Evolutionary conservation across 2,797 vertebrate species (phyloP).

Genomic region (Darevskia nairensis): DNA sequence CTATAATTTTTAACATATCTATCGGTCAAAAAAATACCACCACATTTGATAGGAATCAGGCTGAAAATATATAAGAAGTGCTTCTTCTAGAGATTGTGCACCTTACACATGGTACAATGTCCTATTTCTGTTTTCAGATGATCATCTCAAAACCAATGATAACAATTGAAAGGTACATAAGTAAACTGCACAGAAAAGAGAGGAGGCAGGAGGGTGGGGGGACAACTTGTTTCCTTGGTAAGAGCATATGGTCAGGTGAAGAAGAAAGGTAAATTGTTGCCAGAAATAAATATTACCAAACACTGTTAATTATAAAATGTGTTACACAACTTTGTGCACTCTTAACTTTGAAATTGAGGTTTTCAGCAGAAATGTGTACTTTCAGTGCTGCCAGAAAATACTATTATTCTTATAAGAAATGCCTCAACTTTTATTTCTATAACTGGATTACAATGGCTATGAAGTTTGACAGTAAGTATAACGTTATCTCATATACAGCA

Average conservation of each 20-base stretch:
- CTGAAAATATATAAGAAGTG: slow-evolving; percentile 24
- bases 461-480: slow-evolving; percentile 8
- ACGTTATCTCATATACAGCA: slow-evolving; percentile 25
- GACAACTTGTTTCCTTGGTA: background rate
- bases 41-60: slow-evolving; percentile 22
- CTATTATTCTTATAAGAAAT: background rate
- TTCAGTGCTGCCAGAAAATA: slow-evolving; percentile 25
- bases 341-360: background rate
- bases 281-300: background rate
- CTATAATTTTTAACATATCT: background rate
- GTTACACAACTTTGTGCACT: background rate
- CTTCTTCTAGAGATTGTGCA: background rate
- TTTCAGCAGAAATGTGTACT: slow-evolving; percentile 7
- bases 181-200: slow-evolving; percentile 8
- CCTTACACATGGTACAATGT: slow-evolving; percentile 5
- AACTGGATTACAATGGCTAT: slow-evolving; percentile 37
- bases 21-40: background rate
- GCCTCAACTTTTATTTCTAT: background rate
- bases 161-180: slow-evolving; percentile 14
- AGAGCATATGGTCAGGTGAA: background rate
- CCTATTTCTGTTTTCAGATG: slow-evolving; percentile 11
- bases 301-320: slow-evolving; percentile 15
- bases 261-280: background rate
- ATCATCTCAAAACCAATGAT: background rate
- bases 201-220: background rate